Conservation (phyloP, 2,797 vertebrate species). For the Eulemur mongoz region DNA sequence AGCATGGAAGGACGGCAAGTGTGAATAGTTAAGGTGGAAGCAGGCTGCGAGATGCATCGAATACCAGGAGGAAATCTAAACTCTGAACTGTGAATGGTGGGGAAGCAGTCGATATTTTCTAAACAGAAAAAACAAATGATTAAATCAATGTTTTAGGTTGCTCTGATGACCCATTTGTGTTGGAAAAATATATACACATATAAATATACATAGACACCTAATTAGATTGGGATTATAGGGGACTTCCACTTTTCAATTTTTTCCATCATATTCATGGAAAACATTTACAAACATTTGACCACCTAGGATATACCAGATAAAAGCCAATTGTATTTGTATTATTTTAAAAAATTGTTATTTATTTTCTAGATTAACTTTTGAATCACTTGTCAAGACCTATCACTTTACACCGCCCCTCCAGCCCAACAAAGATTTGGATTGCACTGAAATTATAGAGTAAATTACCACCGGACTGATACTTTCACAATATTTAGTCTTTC, state of each 20-base stretch:
- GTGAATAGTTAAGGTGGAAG: slow-evolving; percentile 52
- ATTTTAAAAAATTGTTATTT: neutral
- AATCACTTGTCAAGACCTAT: neutral
- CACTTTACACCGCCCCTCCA: neutral
- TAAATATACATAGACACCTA: neutral
- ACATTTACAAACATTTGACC: neutral
- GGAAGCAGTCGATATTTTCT: slow-evolving; percentile 5
- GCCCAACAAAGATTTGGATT: neutral
- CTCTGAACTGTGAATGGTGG: slow-evolving; percentile 16
- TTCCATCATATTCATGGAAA: neutral
- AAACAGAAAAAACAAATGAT: slow-evolving; percentile 19
- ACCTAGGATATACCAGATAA: neutral
- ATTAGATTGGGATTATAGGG: accelerated
- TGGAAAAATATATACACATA: neutral
- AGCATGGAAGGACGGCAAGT: slow-evolving; percentile 35
- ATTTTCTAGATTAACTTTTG: neutral
- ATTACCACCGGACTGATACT: neutral
- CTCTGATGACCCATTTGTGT: neutral
- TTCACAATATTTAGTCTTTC: slow-evolving; percentile 5
- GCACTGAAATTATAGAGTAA: neutral
- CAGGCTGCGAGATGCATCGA: slow-evolving; percentile 66
- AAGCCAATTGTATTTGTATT: neutral
- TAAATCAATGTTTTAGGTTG: neutral
- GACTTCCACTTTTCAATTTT: neutral
- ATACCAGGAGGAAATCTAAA: slow-evolving; percentile 69